Evolutionary conservation across 2,888 invertebrate genomes (phyloP).

Genomic region (Drosophila ezoana): DNA sequence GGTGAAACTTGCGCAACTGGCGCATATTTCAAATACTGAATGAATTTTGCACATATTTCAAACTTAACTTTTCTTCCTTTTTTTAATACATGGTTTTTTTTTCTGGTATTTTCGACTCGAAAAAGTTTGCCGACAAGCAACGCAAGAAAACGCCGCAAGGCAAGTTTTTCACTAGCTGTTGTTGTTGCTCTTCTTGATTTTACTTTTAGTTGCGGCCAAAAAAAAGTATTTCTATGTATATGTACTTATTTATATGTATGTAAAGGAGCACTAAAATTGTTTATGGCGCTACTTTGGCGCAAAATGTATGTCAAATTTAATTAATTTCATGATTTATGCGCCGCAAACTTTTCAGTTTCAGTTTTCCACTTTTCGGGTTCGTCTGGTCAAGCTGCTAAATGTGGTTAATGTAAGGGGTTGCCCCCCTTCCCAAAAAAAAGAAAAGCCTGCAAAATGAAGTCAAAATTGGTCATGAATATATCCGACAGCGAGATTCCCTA

Average conservation of each 20-base stretch:
- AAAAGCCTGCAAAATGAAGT: neutral
- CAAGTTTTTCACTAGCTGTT: slow-evolving; percentile 50
- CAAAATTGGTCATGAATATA: neutral
- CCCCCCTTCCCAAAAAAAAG: neutral
- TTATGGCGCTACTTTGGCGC: slow-evolving; percentile 67
- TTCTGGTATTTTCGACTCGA: slow-evolving; percentile 28
- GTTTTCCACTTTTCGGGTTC: slow-evolving; percentile 26
- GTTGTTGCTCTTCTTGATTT: slow-evolving; percentile 59
- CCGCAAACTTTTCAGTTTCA: slow-evolving; percentile 44
- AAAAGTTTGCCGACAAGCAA: slow-evolving; percentile 55
- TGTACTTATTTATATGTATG: slow-evolving; percentile 4
- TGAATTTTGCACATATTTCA: slow-evolving; percentile 82
- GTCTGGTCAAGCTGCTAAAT: slow-evolving; percentile 58
- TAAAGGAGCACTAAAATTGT: slow-evolving; percentile 66
- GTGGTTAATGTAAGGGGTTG: slow-evolving; percentile 55
- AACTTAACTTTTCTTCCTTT: slow-evolving; percentile 61
- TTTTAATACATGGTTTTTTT: slow-evolving; percentile 8
- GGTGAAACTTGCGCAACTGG: slow-evolving; percentile 64
- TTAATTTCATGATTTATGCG: slow-evolving; percentile 85
- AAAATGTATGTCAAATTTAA: slow-evolving; percentile 84
- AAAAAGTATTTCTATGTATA: slow-evolving; percentile 10
- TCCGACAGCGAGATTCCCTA: neutral
- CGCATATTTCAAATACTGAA: slow-evolving; percentile 79
- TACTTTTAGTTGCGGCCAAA: slow-evolving; percentile 68
- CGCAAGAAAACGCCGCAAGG: slow-evolving; percentile 18